Percentiles rank a stretch among this genome's conserved stretches.
These are phyloP conservation scores for Orbicella faveolata DNA, from an alignment of 64 coral and sea anemone genomes.

Conservation along the genomic window DNA sequence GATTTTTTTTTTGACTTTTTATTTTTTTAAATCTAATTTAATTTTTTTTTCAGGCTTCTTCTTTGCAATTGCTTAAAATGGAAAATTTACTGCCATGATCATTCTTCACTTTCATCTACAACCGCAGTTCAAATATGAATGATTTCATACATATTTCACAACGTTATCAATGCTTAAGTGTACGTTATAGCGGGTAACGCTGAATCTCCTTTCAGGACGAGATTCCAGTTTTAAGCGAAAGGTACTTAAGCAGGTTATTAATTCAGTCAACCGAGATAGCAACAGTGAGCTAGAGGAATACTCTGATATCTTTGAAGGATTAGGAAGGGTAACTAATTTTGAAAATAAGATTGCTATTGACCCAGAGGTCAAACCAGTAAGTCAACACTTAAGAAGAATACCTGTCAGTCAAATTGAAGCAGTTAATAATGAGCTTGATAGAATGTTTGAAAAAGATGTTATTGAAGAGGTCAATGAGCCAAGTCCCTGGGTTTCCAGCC, in stretches of 20 bases:
- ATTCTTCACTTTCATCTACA: too few species aligned
- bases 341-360: constrained; percentile 6
- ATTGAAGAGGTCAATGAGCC: constrained; percentile 47
- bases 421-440: too few species aligned
- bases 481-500: constrained; percentile 42
- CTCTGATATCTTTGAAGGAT: constrained; percentile 17
- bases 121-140: too few species aligned
- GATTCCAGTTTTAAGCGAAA: constrained; percentile 24
- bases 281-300: constrained; percentile 12
- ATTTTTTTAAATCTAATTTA: too few species aligned
- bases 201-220: neutral
- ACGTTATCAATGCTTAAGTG: neutral
- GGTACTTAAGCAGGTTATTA: neutral
- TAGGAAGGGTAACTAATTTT: constrained; percentile 42
- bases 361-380: too few species aligned
- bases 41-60: too few species aligned
- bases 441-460: constrained; percentile 32
- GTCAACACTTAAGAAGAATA: too few species aligned
- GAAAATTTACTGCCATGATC: too few species aligned
- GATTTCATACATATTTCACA: neutral
- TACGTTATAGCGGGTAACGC: constrained; percentile 30
- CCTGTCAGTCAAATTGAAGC: too few species aligned
- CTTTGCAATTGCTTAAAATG: too few species aligned
- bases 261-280: constrained; percentile 9
- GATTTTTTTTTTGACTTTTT: too few species aligned